Conservation (phyloP, 1,140 invertebrate genomes). For the Anthonomus grandis region DNA sequence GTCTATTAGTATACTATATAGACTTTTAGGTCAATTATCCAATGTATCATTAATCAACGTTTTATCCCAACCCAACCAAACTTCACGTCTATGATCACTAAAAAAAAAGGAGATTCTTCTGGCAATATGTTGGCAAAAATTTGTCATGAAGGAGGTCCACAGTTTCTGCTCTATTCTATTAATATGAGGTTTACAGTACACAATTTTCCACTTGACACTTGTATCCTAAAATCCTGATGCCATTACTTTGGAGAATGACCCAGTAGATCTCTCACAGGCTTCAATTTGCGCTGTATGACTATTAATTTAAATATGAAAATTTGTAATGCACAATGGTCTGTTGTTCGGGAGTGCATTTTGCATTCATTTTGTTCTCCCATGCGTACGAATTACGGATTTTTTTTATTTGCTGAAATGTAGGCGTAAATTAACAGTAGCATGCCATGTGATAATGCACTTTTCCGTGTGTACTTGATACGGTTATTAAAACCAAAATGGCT, state of each 20-base stretch:
- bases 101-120: no score
- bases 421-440: background rate
- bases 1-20: no score
- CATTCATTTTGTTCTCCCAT: conserved; percentile 4
- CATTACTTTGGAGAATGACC: background rate
- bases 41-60: no score
- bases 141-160: no score
- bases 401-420: background rate
- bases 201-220: no score
- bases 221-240: no score
- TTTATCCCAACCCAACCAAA: no score
- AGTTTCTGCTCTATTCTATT: no score
- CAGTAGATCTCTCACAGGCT: background rate
- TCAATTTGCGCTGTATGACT: conserved; percentile 4
- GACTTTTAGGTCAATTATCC: no score
- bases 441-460: background rate
- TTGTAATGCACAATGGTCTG: conserved; percentile 6
- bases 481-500: background rate
- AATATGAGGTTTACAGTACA: no score
- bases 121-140: no score
- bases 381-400: conserved; percentile 1
- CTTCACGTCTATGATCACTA: no score
- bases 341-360: conserved; percentile 4
- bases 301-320: conserved; percentile 5
- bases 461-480: background rate